A percentile compares a stretch with the other conserved stretches of the same genome.
Evolutionary conservation across 2,113 vertebrate species (phyloP).

Genomic region (Salvelinus alpinus): DNA sequence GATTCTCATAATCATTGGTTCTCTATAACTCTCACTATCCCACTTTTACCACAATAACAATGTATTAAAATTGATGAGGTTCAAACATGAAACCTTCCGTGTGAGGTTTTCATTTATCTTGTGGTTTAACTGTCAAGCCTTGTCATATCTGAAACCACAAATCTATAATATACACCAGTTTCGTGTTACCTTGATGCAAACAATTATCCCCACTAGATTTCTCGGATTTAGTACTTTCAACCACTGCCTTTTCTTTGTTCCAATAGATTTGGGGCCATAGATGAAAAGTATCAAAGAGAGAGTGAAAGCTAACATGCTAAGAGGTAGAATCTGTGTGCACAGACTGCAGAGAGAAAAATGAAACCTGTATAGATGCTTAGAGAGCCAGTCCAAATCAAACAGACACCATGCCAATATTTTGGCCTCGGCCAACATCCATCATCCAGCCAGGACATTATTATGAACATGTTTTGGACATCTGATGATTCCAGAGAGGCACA

Average conservation of each 20-base stretch:
- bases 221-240: neutral
- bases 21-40: too few species aligned
- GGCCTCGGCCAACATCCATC: constrained; percentile 55
- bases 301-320: neutral
- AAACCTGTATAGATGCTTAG: constrained; percentile 56
- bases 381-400: constrained; percentile 65
- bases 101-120: too few species aligned
- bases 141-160: too few species aligned
- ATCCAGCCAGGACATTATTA: constrained; percentile 45
- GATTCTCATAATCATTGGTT: too few species aligned
- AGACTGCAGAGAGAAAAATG: constrained; percentile 42
- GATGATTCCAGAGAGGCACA: constrained; percentile 31
- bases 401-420: constrained; percentile 57
- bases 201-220: neutral
- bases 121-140: too few species aligned
- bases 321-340: constrained; percentile 9
- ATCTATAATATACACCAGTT: too few species aligned
- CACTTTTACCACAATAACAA: too few species aligned
- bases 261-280: neutral
- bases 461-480: constrained; percentile 43
- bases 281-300: neutral
- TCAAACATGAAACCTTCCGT: too few species aligned
- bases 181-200: too few species aligned
- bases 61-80: too few species aligned
- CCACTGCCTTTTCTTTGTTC: neutral